A percentile compares a stretch with the other conserved stretches of the same genome.
These are phyloP conservation scores for Deilephila elpenor DNA, from an alignment of 2,888 invertebrate species.

Conservation along the genomic window DNA sequence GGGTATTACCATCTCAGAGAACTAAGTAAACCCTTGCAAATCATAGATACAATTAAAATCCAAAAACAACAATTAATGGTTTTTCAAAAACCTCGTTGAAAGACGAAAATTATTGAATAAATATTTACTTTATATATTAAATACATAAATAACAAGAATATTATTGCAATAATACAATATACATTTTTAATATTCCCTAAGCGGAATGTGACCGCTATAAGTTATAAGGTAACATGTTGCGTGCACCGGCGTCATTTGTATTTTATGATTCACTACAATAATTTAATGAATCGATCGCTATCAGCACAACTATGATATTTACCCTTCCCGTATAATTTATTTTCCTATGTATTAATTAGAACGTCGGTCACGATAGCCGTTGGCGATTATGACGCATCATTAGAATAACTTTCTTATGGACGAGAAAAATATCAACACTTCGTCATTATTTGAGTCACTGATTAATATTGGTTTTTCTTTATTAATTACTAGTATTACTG, in stretches of 20 bases:
- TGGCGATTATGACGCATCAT: slow-evolving; percentile 10
- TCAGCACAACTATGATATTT: slow-evolving; percentile 28
- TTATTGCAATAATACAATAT: slow-evolving; percentile 1
- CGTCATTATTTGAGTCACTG: no score
- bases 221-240: slow-evolving; percentile 28
- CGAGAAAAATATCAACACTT: not conserved
- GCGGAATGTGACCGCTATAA: not conserved
- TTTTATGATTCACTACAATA: slow-evolving; percentile 33
- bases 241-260: slow-evolving; percentile 35
- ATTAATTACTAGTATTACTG: no score
- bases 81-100: no score
- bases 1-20: no score
- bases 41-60: no score
- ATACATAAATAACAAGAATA: not conserved
- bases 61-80: no score
- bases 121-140: no score
- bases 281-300: slow-evolving; percentile 19
- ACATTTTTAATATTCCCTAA: not conserved
- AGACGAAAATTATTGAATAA: no score
- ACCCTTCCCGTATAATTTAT: slow-evolving; percentile 23
- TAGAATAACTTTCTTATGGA: not conserved
- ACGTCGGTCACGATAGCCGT: slow-evolving; percentile 5
- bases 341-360: slow-evolving; percentile 22
- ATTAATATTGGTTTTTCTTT: no score
- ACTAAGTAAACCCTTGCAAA: no score